A percentile compares a stretch with the other conserved stretches of the same genome.
These are phyloP conservation scores for Cyaniris semiargus DNA, from an alignment of 2,888 invertebrate species.

Conservation along the genomic window DNA sequence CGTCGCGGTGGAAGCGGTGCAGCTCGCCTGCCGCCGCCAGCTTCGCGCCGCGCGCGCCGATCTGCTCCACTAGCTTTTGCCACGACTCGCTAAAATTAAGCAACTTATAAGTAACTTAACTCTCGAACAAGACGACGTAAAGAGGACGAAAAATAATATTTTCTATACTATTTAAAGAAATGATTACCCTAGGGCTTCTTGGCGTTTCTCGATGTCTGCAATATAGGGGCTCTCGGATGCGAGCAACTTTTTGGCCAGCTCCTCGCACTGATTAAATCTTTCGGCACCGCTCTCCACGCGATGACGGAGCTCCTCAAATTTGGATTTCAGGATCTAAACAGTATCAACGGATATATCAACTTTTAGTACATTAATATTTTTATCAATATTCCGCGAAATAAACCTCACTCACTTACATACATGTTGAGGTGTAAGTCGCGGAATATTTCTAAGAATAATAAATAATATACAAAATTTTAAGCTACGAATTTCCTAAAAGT, in stretches of 20 bases:
- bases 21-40: conserved; percentile 97
- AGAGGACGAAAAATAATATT: not conserved
- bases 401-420: too few species aligned
- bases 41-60: conserved; percentile 91
- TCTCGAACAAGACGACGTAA: not conserved
- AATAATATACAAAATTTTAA: too few species aligned
- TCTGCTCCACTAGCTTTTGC: conserved; percentile 92
- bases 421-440: too few species aligned
- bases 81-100: conserved; percentile 84
- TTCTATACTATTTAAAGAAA: not conserved
- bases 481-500: too few species aligned
- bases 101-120: not conserved
- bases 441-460: too few species aligned
- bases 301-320: conserved; percentile 96
- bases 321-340: conserved; percentile 87
- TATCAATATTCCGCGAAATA: not conserved
- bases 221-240: conserved; percentile 92
- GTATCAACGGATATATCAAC: too few species aligned
- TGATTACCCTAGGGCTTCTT: conserved; percentile 91
- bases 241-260: conserved; percentile 92
- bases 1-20: conserved; percentile 98
- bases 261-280: conserved; percentile 94
- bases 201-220: conserved; percentile 90
- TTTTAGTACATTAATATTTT: not conserved
- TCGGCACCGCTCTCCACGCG: conserved; percentile 94